These are phyloP conservation scores for Macrotis lagotis DNA, from an alignment of 2,113 vertebrate genomes.

Conservation along the genomic window DNA sequence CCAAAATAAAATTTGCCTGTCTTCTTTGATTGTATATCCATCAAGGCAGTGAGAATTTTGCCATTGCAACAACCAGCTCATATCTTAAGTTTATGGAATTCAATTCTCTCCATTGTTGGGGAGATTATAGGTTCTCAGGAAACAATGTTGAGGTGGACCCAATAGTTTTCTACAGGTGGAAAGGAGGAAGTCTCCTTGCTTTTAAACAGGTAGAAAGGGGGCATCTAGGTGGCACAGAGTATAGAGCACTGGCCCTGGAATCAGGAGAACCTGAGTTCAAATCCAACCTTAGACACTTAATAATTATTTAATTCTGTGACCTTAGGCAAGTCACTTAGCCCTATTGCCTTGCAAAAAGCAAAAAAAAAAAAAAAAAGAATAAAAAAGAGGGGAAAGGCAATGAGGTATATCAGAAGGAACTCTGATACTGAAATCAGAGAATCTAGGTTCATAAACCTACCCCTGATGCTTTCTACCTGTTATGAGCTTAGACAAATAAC, in stretches of 20 bases:
- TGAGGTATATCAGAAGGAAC: too few species aligned
- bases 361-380: too few species aligned
- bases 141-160: background rate
- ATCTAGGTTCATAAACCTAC: too few species aligned
- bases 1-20: background rate
- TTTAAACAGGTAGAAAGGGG: background rate
- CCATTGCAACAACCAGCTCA: background rate
- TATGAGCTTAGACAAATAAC: background rate
- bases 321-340: too few species aligned
- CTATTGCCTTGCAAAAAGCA: too few species aligned
- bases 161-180: background rate
- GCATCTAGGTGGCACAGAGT: background rate
- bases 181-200: background rate
- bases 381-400: too few species aligned
- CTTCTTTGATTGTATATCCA: background rate
- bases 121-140: background rate
- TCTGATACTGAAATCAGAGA: too few species aligned
- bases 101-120: background rate
- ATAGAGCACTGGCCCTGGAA: background rate
- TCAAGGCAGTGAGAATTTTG: conserved; percentile 14
- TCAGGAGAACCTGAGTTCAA: background rate
- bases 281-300: too few species aligned
- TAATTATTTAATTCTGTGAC: background rate
- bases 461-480: too few species aligned
- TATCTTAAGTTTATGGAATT: conserved; percentile 17